A percentile compares a stretch with the other conserved stretches of the same genome.
Conservation (phyloP, 2,888 invertebrate genomes). For the Limnephilus lunatus region DNA sequence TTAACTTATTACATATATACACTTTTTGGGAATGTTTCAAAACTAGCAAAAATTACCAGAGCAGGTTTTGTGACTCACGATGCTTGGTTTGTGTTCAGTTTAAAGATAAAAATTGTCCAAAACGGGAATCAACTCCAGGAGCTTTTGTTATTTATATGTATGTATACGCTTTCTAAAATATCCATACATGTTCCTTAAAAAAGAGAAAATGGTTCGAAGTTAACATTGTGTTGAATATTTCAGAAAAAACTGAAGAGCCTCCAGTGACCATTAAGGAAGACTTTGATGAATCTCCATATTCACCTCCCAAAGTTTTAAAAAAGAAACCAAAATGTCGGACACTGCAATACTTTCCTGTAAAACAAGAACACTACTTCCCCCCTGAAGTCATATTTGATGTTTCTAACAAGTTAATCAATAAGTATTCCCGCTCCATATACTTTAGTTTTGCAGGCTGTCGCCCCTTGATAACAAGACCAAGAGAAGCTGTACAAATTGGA, state of each 20-base stretch:
- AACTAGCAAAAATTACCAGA: no score
- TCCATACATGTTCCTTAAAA: neutral
- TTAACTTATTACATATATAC: no score
- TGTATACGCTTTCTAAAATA: neutral
- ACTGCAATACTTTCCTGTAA: conserved; percentile 57
- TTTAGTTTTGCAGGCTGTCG: conserved; percentile 58
- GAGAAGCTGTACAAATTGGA: conserved; percentile 41
- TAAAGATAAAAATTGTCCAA: neutral
- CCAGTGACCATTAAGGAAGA: conserved; percentile 59
- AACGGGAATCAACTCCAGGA: neutral
- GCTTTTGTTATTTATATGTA: neutral
- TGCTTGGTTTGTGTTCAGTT: neutral
- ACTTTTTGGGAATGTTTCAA: no score
- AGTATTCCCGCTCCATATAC: conserved; percentile 48
- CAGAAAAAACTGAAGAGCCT: conserved; percentile 68
- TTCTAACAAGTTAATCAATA: conserved; percentile 33
- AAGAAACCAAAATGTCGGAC: conserved; percentile 59
- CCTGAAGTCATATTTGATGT: conserved; percentile 58
- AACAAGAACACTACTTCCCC: conserved; percentile 52
- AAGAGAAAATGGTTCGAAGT: neutral
- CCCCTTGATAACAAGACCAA: conserved; percentile 46
- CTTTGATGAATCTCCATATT: conserved; percentile 49
- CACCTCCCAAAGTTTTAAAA: conserved; percentile 58
- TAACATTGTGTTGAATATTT: conserved; percentile 5
- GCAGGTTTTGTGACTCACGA: no score